Base-by-base conservation (phyloP, 2,888 invertebrate genomes). In the Aphrophora alni region DNA sequence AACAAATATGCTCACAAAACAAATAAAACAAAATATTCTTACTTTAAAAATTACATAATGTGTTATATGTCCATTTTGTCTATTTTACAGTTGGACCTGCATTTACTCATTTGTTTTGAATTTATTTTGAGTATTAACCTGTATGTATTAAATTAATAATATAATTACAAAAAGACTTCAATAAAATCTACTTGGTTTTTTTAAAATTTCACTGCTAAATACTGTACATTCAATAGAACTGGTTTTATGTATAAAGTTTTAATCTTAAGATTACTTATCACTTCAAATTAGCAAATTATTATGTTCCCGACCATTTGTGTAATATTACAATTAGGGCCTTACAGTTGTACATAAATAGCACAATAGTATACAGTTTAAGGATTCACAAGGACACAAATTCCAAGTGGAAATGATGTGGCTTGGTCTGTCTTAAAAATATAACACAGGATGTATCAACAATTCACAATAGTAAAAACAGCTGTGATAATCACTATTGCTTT, bases 241-340 rank as follows among this genome's bases (percentile, higher is more conserved):
- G 83, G 83, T 82, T 83, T 83, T 83, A 75, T 83, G 83, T 83
- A 83, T 77, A 83, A 82, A 82, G 77, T 38, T 78, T 75, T 80
- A 80, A 81, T 71, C 78, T 79, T 79, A 79, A 79, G 78, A 79
- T 74, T 79, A 51, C 73, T 74, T 79, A 74, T 74, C 69, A 51
- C 73, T 74, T 79, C 38, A 79, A 73, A 79, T 73, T 79, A 79
- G 78, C 74, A 59, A 79, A 79, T 74, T 74, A 74, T 79, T 17
- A 68, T 33, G 59, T 59, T 79, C 74, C 74, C 78, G 44, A 79
- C 74, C 28, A 79, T 79, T 79, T 79, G 74, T 79, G 78, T 79
- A 79, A 59, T 79, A 79, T 74, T 79, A 75, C 59, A 75, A 51
- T 80, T 80, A 81, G 81, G 81, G 81, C 81, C 81, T 81, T 81